Conservation (phyloP, 23 tunicate species). For the Corella eumyota region DNA sequence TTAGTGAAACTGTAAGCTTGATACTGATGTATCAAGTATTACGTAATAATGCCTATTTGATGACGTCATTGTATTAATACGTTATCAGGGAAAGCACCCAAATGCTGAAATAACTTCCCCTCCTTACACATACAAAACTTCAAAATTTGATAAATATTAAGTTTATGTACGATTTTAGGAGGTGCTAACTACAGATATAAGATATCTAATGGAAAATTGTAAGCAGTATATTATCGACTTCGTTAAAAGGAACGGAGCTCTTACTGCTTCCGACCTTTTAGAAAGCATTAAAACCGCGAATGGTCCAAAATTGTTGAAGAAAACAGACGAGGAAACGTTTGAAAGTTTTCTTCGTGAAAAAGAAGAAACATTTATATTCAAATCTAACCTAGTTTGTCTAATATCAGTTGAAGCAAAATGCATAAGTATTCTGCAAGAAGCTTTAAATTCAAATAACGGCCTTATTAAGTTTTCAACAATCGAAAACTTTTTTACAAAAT, state of each 20-base stretch:
- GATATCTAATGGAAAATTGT: background rate
- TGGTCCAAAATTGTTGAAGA: background rate
- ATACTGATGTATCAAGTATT: no score
- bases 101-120: no score
- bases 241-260: background rate
- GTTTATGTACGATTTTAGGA: no score
- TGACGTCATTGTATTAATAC: no score
- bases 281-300: background rate
- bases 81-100: no score
- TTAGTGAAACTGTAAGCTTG: no score
- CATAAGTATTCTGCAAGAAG: background rate
- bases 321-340: background rate
- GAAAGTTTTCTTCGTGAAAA: background rate
- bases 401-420: background rate
- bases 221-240: constrained; percentile 1
- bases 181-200: no score
- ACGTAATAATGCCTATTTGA: no score
- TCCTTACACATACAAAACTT: no score
- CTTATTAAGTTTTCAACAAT: background rate
- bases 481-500: background rate
- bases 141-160: no score
- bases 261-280: background rate
- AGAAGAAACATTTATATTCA: background rate
- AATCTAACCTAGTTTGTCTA: background rate
- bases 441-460: background rate